Evolutionary conservation across 1,140 invertebrate species (phyloP), one percentile per base, ranked within the genome.

Genomic region (Bemisia tabaci): DNA sequence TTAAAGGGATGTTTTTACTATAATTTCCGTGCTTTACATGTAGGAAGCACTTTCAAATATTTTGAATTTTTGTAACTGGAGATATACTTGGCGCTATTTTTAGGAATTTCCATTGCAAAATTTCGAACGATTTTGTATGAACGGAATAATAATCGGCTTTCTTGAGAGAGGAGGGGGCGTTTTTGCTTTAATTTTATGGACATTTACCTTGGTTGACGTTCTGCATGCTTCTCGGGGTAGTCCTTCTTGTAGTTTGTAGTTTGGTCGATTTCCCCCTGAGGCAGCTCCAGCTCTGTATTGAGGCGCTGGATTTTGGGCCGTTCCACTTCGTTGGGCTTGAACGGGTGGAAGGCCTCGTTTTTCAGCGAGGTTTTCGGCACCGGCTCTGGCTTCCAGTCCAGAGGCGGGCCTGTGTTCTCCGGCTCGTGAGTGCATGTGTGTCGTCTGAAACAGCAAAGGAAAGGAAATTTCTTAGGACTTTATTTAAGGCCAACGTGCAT

Each of bases 231-330:
- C 73, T 85, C 82, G 68, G 85, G 81, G 72, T 82, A 87, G 71
- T 87, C 84, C 68, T 84, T 77, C 61, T 79, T 79, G 73, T 87
- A 87, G 17, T 84, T 85, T 65, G 83, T 83, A 22, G 81, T 80
- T 0, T 73, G 65, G 11, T 77, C 73, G 66, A 85, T 76, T n/a
- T 77, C 79, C 68, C 83, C 79, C 68, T 80, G 74, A 2, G 71
- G 70, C 9, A 75, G 39, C 22, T 72, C 69, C 11, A 77, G 68
- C 22, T 74, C 68, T 0, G 74, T 75, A 59, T 75, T 71, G 5
- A 73, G 73, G 59, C 74, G 65, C 26, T 71, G 69, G 1, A 74
- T 66, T 26, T 62, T 65, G 22, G 75, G 75, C 1, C 75, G n/a
- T 24, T 75, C 69, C 12, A 75, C 66, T 21, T 74, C 68, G 21